phyloP scores from a whole-genome alignment of 2,888 invertebrate genomes.

The Trisateles emortualis region DNA sequence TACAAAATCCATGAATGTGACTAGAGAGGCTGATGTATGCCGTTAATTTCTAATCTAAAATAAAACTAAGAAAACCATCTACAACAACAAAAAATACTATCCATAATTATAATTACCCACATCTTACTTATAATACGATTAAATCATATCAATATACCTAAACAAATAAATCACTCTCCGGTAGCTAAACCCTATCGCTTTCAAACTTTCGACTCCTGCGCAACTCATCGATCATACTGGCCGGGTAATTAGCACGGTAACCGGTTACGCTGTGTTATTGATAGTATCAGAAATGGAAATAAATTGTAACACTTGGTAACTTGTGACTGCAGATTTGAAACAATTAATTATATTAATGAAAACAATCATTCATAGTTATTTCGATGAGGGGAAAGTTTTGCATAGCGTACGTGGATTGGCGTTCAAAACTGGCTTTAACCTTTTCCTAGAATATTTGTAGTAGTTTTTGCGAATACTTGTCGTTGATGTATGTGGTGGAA shows the following conservation, averaged over 20 bases:
- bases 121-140: too few species aligned
- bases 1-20: too few species aligned
- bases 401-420: neutral
- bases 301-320: conserved; percentile 18
- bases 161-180: neutral
- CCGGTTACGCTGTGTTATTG: conserved; percentile 26
- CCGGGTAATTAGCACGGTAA: conserved; percentile 39
- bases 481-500: neutral
- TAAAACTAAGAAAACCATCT: too few species aligned
- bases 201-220: conserved; percentile 35
- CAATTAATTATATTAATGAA: conserved; percentile 9
- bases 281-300: conserved; percentile 32
- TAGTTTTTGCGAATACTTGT: neutral
- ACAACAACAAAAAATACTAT: too few species aligned
- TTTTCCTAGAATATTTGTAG: too few species aligned
- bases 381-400: conserved; percentile 4
- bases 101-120: too few species aligned
- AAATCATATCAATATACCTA: too few species aligned
- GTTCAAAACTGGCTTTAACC: neutral
- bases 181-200: conserved; percentile 17
- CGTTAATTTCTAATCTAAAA: too few species aligned
- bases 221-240: conserved; percentile 34
- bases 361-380: conserved; percentile 5
- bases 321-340: neutral
- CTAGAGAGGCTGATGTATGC: too few species aligned